These are phyloP conservation scores for Archips xylosteana DNA, from an alignment of 2,888 invertebrate genomes.

Conservation along the genomic window DNA sequence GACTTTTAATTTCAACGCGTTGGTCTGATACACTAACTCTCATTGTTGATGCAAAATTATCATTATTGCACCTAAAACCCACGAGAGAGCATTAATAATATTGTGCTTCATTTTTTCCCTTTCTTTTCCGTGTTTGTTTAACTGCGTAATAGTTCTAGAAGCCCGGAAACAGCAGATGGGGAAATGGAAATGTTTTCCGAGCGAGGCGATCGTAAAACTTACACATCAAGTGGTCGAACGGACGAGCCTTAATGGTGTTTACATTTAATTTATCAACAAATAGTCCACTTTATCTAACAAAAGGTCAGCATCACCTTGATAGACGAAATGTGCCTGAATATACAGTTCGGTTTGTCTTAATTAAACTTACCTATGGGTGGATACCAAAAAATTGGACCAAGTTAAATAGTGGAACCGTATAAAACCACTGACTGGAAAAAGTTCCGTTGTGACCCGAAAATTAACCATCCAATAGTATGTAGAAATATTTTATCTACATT, in stretches of 20 bases:
- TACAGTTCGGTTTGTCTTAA: background rate
- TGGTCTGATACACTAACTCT: too few species aligned
- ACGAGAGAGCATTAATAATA: background rate
- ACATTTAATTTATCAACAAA: conserved; percentile 9
- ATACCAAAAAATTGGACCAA: too few species aligned
- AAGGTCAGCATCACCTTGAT: conserved; percentile 1
- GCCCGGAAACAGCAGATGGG: conserved; percentile 17
- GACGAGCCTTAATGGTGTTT: conserved; percentile 5
- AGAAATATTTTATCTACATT: too few species aligned
- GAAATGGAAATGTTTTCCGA: conserved; percentile 7
- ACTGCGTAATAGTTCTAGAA: conserved; percentile 8
- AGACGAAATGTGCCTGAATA: background rate
- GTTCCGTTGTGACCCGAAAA: too few species aligned
- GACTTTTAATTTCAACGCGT: too few species aligned
- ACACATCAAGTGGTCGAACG: conserved; percentile 7
- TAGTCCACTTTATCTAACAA: background rate
- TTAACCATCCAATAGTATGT: too few species aligned
- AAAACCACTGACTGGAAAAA: too few species aligned
- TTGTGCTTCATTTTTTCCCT: background rate
- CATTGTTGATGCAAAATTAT: too few species aligned
- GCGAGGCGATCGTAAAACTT: conserved; percentile 15
- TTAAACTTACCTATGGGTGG: background rate
- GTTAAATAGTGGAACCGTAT: too few species aligned
- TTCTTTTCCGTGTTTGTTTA: background rate
- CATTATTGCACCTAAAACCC: background rate